Evolutionary conservation across 2,888 invertebrate genomes (phyloP), one percentile per base, ranked within the genome.

Genomic region (Agonopterix heracliana): DNA sequence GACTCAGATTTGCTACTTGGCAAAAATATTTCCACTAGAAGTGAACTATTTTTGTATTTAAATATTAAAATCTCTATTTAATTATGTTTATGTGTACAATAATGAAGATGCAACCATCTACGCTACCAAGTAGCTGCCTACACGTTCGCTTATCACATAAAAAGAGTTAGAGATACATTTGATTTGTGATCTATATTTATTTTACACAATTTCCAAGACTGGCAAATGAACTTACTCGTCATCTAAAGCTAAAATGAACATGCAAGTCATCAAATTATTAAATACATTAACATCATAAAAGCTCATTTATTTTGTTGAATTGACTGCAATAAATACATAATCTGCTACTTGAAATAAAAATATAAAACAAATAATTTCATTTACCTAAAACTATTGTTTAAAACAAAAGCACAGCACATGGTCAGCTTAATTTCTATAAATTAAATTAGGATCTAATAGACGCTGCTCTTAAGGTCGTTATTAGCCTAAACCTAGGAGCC

Each of bases 401-500:
- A 88, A 88, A 87, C 85, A 81, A 85, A 88, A 88, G 85, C 88
- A 88, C 88, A 88, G 87, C 88, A 87, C 88, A 83, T 86, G 80
- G 81, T 88, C 86, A 83, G 86, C 87, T 87, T 88, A 88, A 68
- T 69, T 72, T 70, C 81, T 81, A 82, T 65, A 81, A 81, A 78
- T 78, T 78, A 83, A 81, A 80, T 82, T 75, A 81, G 66, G 74
- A 80, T 74, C 84, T 84, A 81, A 70, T 66, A 75, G 67, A 75
- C 77, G 74, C 74, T 74, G 81, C 66, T 68, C 67, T 68, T 70
- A 73, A 65, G 67, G 64, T 67, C 51, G 68, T 77, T 79, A 84
- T 78, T 71, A 71, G 72, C 78, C 79, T 84, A 83, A 69, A 60
- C 61, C 79, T 81, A 83, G 81, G 83, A 84, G 81, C 81, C 78